Percentiles rank a stretch among this genome's conserved stretches.
Conservation (phyloP, 2,797 vertebrate species). For the Chaetodon trifasciatus region DNA sequence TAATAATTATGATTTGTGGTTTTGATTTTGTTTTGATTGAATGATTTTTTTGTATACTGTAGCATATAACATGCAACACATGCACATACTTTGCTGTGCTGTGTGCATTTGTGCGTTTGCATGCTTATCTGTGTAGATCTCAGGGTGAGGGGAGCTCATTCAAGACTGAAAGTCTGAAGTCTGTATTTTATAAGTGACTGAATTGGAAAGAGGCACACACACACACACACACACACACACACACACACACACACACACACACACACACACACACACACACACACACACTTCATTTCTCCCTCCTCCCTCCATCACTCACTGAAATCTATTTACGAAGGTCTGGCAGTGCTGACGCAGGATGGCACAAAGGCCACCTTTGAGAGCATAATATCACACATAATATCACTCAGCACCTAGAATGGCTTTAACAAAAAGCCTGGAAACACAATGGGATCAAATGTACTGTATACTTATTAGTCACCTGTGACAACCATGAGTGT, state of each 20-base stretch:
- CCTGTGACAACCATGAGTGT: constrained; percentile 65
- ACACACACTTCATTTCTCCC: constrained; percentile 62
- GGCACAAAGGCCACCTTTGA: constrained; percentile 89
- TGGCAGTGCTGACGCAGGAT: constrained; percentile 83
- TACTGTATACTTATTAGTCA: constrained; percentile 66
- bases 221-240: constrained; percentile 62
- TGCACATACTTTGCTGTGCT: not conserved
- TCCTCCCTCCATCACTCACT: constrained; percentile 51
- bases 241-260: constrained; percentile 63
- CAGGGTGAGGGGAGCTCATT: constrained; percentile 3
- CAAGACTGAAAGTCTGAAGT: constrained; percentile 85
- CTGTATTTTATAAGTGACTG: constrained; percentile 83
- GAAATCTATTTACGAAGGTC: constrained; percentile 88
- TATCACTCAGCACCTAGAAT: constrained; percentile 78
- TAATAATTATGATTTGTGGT: too few relatives aligned
- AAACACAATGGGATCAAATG: constrained; percentile 70
- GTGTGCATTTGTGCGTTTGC: not conserved
- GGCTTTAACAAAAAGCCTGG: constrained; percentile 87
- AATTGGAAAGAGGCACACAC: constrained; percentile 52
- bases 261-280: constrained; percentile 65
- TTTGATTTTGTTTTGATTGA: not conserved
- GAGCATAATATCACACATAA: constrained; percentile 84
- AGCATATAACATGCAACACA: not conserved
- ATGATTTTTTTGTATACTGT: not conserved
- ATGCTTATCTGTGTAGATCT: constrained; percentile 14